Evolutionary conservation across 2,888 invertebrate species (phyloP).

Genomic region (Harpalus rubripes): DNA sequence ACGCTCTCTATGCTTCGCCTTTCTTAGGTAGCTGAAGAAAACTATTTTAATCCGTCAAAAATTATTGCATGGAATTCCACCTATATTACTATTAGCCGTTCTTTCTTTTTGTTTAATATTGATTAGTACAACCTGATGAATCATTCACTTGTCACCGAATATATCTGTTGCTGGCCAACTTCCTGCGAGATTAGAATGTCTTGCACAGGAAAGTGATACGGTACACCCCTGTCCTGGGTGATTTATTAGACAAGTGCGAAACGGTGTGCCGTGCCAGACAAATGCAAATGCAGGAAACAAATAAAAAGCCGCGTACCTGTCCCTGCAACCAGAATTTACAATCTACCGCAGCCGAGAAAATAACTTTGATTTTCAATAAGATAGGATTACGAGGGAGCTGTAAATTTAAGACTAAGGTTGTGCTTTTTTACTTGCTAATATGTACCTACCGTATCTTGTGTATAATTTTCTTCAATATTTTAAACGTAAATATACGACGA

Average conservation of each 20-base stretch:
- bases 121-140: neutral
- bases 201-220: constrained; percentile 29
- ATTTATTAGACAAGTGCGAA: constrained; percentile 27
- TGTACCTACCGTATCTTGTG: no score
- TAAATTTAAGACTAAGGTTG: neutral
- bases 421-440: neutral
- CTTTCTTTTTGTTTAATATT: neutral
- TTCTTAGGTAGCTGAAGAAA: no score
- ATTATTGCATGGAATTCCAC: no score
- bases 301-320: neutral
- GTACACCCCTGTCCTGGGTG: constrained; percentile 1
- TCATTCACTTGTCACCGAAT: constrained; percentile 45
- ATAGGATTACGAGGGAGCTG: neutral
- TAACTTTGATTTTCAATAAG: neutral
- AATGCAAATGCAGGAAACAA: constrained; percentile 1
- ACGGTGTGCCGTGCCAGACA: constrained; percentile 9
- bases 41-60: no score
- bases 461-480: no score
- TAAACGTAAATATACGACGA: no score
- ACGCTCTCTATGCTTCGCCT: no score
- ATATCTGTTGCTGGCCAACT: constrained; percentile 4
- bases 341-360: neutral
- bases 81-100: no score
- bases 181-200: constrained; percentile 23
- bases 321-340: constrained; percentile 8